Evolutionary conservation across 2,113 vertebrate species (phyloP).

Genomic region (Onychorhynchus coronatus): DNA sequence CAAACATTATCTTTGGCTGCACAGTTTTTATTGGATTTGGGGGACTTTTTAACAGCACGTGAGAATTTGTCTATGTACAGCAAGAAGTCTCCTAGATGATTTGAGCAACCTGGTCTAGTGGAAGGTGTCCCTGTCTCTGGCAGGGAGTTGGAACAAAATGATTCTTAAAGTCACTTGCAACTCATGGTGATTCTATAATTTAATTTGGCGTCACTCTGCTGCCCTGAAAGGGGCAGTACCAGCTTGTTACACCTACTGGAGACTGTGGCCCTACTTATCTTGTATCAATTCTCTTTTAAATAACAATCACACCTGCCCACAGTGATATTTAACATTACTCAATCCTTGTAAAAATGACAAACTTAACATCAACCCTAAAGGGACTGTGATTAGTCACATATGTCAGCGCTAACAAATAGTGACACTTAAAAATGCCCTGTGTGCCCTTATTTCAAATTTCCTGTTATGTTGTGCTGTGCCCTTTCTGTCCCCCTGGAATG

Average conservation of each 20-base stretch:
- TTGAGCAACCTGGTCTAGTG: background rate
- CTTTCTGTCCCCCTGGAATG: background rate
- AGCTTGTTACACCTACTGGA: background rate
- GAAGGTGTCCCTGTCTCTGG: background rate
- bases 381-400: background rate
- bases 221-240: background rate
- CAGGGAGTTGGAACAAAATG: background rate
- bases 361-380: background rate
- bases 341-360: background rate
- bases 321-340: background rate
- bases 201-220: background rate
- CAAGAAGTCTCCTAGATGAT: background rate
- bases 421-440: slow-evolving; percentile 6
- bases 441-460: slow-evolving; percentile 7
- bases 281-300: background rate
- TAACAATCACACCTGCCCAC: background rate
- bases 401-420: background rate
- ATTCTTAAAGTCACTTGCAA: background rate
- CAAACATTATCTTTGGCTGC: background rate
- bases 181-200: background rate
- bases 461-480: background rate
- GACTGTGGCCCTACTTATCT: background rate
- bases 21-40: background rate
- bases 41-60: background rate
- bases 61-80: background rate